These are phyloP conservation scores for Scomber colias DNA, from an alignment of 2,113 vertebrate genomes.

Conservation along the genomic window DNA sequence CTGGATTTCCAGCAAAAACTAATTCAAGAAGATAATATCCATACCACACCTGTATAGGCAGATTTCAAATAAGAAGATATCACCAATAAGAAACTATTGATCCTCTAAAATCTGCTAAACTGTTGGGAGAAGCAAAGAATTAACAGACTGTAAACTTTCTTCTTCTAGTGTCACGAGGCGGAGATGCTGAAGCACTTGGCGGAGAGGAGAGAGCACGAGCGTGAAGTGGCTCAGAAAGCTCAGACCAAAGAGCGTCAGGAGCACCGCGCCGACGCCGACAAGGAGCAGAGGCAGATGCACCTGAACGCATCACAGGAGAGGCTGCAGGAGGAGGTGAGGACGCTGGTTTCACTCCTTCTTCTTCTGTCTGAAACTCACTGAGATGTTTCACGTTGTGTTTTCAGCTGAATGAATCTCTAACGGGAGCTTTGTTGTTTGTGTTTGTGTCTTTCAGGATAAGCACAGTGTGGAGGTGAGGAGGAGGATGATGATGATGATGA, in stretches of 20 bases:
- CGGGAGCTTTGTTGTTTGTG: slow-evolving; percentile 23
- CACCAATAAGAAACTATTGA: no score
- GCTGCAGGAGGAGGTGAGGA: slow-evolving; percentile 92
- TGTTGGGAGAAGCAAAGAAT: neutral
- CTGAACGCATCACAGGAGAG: slow-evolving; percentile 90
- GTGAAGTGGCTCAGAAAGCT: slow-evolving; percentile 94
- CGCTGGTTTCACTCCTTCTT: fast-evolving
- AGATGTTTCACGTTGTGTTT: neutral
- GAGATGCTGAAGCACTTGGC: slow-evolving; percentile 95
- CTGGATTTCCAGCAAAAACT: no score
- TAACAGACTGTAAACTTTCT: neutral
- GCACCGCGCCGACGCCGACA: slow-evolving; percentile 91
- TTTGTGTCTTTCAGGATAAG: slow-evolving; percentile 89
- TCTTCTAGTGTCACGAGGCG: slow-evolving; percentile 91
- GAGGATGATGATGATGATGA: slow-evolving; percentile 76
- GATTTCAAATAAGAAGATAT: no score
- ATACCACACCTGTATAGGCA: no score
- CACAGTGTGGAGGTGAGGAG: slow-evolving; percentile 91
- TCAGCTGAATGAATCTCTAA: neutral
- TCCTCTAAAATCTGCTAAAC: neutral
- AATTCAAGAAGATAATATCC: no score
- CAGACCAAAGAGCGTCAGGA: slow-evolving; percentile 92
- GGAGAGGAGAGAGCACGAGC: slow-evolving; percentile 91
- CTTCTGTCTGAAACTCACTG: no score
- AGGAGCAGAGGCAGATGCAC: slow-evolving; percentile 91